Conservation (phyloP, 64 coral and sea anemone species). For the Stichodactyla helianthus region DNA sequence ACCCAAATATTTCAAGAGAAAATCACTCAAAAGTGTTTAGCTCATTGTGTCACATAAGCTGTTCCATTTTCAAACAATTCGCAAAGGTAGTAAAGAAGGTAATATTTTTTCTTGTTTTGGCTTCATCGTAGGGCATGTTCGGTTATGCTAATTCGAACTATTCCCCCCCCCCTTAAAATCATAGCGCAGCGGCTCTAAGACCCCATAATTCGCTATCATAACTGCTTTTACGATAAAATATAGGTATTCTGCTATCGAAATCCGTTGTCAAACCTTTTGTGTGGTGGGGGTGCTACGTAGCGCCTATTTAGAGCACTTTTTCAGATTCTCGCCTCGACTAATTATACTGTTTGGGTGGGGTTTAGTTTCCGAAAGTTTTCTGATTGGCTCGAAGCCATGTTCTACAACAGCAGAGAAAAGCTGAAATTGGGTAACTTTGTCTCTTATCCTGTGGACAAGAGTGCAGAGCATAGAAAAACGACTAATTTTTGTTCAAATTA, state of each 20-base stretch:
- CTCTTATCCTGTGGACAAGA: too few relatives aligned
- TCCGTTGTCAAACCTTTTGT: constrained; percentile 1
- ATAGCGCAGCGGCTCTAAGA: background rate
- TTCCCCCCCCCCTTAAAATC: background rate
- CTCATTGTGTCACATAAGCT: background rate
- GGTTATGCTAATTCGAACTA: background rate
- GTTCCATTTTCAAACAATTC: background rate
- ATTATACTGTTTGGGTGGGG: too few relatives aligned
- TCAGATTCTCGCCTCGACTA: background rate
- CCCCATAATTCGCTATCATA: background rate
- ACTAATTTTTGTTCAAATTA: too few relatives aligned
- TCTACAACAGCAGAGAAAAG: too few relatives aligned
- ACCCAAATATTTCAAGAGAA: background rate
- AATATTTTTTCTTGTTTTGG: background rate
- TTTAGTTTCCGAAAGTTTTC: too few relatives aligned
- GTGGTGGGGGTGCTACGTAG: background rate
- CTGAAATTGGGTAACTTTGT: too few relatives aligned
- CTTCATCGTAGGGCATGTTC: background rate
- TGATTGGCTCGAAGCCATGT: too few relatives aligned
- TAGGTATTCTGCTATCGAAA: background rate
- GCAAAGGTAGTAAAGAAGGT: background rate
- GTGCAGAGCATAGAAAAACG: too few relatives aligned
- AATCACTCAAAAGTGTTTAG: background rate
- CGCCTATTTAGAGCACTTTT: background rate
- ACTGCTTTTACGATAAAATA: background rate